Conservation (phyloP, 1,140 invertebrate species). For the Papilio helenus region DNA sequence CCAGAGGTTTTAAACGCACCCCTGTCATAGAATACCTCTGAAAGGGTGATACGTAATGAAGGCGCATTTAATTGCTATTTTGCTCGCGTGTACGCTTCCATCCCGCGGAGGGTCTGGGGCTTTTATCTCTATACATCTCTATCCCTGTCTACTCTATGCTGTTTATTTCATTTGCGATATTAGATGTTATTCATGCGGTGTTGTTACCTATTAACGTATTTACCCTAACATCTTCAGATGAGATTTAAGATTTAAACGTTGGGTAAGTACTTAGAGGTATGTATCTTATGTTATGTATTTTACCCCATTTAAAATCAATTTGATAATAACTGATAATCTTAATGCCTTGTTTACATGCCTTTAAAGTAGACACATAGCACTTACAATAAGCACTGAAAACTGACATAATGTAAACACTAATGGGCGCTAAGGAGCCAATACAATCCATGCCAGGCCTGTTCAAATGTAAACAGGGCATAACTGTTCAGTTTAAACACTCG, state of each 20-base stretch:
- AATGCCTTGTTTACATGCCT: no score
- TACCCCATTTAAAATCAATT: no score
- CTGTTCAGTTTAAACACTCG: no score
- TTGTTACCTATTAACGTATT: constrained; percentile 20
- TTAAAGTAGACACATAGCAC: no score
- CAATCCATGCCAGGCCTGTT: no score
- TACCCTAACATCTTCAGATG: neutral
- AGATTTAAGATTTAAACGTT: constrained; percentile 14
- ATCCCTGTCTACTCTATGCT: neutral
- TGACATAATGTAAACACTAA: no score
- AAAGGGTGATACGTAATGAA: constrained; percentile 70
- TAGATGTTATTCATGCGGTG: constrained; percentile 24
- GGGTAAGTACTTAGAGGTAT: neutral
- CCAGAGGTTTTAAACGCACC: constrained; percentile 47
- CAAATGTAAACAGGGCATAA: no score
- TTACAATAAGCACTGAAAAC: no score
- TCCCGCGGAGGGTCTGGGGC: constrained; percentile 46
- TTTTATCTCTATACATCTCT: constrained; percentile 53
- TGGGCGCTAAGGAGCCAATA: no score
- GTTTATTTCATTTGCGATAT: constrained; percentile 36
- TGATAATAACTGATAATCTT: no score
- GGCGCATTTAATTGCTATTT: constrained; percentile 76
- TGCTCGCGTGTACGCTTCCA: constrained; percentile 58
- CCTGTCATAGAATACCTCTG: constrained; percentile 46
- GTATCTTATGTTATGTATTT: neutral